Evolutionary conservation across 2,888 invertebrate genomes (phyloP).

Genomic region (Balanococcus diminutus): DNA sequence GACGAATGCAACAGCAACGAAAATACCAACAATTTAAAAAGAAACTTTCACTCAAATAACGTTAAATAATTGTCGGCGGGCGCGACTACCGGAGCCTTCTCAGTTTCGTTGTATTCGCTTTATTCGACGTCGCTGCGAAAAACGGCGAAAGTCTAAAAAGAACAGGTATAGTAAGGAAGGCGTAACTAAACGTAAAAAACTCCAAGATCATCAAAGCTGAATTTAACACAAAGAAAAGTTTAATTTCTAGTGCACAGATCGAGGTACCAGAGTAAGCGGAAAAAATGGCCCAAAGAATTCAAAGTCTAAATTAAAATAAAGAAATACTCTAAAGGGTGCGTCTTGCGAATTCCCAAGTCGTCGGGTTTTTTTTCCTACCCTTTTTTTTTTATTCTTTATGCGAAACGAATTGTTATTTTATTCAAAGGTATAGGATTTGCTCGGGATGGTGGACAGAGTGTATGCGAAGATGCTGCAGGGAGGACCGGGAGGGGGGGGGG

Average conservation of each 20-base stretch:
- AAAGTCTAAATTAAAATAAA: not conserved
- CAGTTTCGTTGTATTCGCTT: too few species aligned
- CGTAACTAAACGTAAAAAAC: not conserved
- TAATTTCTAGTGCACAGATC: not conserved
- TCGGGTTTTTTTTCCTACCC: not conserved
- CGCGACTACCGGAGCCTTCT: not conserved
- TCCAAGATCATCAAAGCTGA: not conserved
- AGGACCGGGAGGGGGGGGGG: too few species aligned
- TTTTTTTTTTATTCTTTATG: not conserved
- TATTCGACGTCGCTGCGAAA: not conserved
- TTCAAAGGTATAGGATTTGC: slow-evolving; percentile 1
- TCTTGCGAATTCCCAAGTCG: not conserved
- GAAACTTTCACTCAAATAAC: not conserved
- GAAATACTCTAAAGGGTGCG: not conserved
- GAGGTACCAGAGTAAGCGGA: not conserved
- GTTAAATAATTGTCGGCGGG: not conserved
- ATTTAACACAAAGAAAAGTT: not conserved
- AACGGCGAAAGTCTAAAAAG: not conserved
- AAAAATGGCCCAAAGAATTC: not conserved
- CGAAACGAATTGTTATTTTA: not conserved
- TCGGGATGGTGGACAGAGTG: not conserved
- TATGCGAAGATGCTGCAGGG: not conserved
- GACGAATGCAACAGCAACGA: too few species aligned
- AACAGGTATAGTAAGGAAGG: not conserved
- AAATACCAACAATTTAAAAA: not conserved